These are phyloP conservation scores for Ctenopoma multispine DNA, from an alignment of 2,797 vertebrate species.

Conservation along the genomic window DNA sequence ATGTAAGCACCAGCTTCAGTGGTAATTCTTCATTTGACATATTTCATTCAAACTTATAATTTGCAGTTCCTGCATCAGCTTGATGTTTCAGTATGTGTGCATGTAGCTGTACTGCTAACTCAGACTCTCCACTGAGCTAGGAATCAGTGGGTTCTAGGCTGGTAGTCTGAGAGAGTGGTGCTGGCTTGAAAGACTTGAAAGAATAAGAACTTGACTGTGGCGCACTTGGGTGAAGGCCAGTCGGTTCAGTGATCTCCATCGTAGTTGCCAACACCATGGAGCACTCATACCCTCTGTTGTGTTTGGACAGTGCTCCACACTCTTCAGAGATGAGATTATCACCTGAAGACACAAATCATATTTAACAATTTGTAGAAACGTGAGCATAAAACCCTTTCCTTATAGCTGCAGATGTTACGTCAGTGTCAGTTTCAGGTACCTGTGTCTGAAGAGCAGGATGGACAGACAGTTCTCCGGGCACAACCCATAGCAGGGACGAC, in stretches of 20 bases:
- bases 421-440: slow-evolving; percentile 65
- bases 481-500: slow-evolving; percentile 52
- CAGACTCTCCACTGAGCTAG: slow-evolving; percentile 12
- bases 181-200: slow-evolving; percentile 50
- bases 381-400: not conserved
- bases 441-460: slow-evolving; percentile 75
- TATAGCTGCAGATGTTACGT: not conserved
- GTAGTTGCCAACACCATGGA: slow-evolving; percentile 53
- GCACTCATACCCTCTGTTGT: slow-evolving; percentile 61
- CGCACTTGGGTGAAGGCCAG: slow-evolving; percentile 27
- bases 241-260: slow-evolving; percentile 32
- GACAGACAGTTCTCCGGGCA: slow-evolving; percentile 73
- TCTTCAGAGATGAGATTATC: slow-evolving; percentile 59
- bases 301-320: slow-evolving; percentile 46
- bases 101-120: slow-evolving; percentile 8
- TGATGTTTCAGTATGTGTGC: slow-evolving; percentile 16
- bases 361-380: not conserved
- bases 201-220: slow-evolving; percentile 44
- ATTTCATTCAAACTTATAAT: not conserved
- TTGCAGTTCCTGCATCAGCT: not conserved
- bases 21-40: not conserved
- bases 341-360: slow-evolving; percentile 45
- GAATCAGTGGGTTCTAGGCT: slow-evolving; percentile 18
- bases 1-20: not conserved
- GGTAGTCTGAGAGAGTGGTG: not conserved